These are phyloP conservation scores for Mechanitis messenoides DNA, from an alignment of 2,888 invertebrate species.

Conservation along the genomic window DNA sequence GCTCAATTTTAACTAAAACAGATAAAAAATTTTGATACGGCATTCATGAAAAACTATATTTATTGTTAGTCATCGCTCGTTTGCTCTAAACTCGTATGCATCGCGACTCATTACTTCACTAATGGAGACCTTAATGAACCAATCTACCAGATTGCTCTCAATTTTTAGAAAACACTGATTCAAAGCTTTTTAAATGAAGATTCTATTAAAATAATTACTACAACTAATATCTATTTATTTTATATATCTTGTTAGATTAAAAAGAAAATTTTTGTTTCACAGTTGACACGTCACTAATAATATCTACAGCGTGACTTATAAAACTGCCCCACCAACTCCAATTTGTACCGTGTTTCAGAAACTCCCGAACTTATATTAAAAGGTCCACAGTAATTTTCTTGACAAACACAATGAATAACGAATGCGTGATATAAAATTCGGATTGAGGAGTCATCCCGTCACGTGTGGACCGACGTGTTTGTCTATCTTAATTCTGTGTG, in stretches of 20 bases:
- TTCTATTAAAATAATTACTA: slow-evolving; percentile 58
- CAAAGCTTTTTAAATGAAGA: slow-evolving; percentile 55
- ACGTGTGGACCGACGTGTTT: slow-evolving; percentile 66
- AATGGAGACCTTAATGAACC: slow-evolving; percentile 74
- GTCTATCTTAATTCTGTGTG: slow-evolving; percentile 73
- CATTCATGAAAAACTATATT: too few species aligned
- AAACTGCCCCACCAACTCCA: slow-evolving; percentile 64
- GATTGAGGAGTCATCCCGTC: slow-evolving; percentile 65
- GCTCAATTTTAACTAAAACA: slow-evolving; percentile 5
- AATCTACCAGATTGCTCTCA: slow-evolving; percentile 76
- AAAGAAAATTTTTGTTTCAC: slow-evolving; percentile 60
- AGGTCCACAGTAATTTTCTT: slow-evolving; percentile 74
- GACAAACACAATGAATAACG: slow-evolving; percentile 73
- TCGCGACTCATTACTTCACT: slow-evolving; percentile 74
- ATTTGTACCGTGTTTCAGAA: slow-evolving; percentile 49
- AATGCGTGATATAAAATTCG: slow-evolving; percentile 74
- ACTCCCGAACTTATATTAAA: slow-evolving; percentile 73
- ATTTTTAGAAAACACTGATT: slow-evolving; percentile 70
- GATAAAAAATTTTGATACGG: too few species aligned
- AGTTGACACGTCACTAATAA: slow-evolving; percentile 56
- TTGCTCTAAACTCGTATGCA: slow-evolving; percentile 51
- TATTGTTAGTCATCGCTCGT: slow-evolving; percentile 37
- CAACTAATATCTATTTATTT: slow-evolving; percentile 20
- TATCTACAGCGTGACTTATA: slow-evolving; percentile 51
- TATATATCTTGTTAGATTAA: not conserved